These are phyloP conservation scores for Coenonympha glycerion DNA, from an alignment of 2,888 invertebrate species.

Conservation along the genomic window DNA sequence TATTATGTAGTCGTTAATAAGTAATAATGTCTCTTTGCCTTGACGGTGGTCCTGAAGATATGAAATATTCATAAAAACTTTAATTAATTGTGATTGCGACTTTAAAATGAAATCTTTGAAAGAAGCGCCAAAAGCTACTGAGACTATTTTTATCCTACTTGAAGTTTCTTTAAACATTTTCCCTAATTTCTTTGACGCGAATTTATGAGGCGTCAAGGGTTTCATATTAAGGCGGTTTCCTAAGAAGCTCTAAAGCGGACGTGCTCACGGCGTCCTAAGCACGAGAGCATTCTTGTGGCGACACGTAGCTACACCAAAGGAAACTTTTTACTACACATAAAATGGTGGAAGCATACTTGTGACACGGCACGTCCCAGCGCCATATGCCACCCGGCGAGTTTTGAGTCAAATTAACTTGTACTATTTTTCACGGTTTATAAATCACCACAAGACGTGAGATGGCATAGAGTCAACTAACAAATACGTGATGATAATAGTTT, in stretches of 20 bases:
- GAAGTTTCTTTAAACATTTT: neutral
- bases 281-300: conserved; percentile 5
- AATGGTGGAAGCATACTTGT: neutral
- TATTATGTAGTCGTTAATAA: too few relatives aligned
- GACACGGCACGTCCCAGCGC: neutral
- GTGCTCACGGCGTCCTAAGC: conserved; percentile 7
- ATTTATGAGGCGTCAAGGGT: conserved; percentile 1
- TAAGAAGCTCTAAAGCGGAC: conserved; percentile 10
- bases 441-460: too few relatives aligned
- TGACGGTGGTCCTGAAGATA: too few relatives aligned
- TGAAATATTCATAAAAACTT: too few relatives aligned
- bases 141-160: neutral
- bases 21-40: too few relatives aligned
- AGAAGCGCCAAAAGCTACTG: neutral
- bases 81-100: too few relatives aligned
- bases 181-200: neutral
- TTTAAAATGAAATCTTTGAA: too few relatives aligned
- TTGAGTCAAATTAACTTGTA: too few relatives aligned
- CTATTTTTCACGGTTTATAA: too few relatives aligned
- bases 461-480: too few relatives aligned
- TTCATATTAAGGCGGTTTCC: neutral
- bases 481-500: too few relatives aligned
- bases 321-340: conserved; percentile 1
- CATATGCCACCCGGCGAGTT: too few relatives aligned
- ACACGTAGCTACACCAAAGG: conserved; percentile 6